These are phyloP conservation scores for Spicauda simplicius DNA, from an alignment of 2,888 invertebrate genomes.

Conservation along the genomic window DNA sequence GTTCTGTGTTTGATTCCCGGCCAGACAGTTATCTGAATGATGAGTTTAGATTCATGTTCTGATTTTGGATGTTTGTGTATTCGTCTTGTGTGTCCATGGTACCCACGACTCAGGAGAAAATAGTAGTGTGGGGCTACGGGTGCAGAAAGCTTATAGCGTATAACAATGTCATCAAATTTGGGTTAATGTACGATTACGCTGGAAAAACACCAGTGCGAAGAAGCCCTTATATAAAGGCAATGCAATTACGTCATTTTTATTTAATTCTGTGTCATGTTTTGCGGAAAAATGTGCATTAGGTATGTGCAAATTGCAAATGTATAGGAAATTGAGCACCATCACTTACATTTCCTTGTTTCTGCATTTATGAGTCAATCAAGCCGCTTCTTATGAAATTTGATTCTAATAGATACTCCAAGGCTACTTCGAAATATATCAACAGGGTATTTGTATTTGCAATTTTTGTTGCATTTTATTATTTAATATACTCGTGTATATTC, in stretches of 20 bases:
- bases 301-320: background rate
- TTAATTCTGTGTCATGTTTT: constrained; percentile 1
- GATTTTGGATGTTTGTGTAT: no score
- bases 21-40: no score
- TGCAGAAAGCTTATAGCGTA: no score
- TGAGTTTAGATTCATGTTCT: no score
- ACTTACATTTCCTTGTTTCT: constrained; percentile 1
- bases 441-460: background rate
- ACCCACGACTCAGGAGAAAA: no score
- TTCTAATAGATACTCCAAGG: background rate
- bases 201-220: no score
- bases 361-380: background rate
- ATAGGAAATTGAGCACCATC: background rate
- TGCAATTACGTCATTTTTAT: background rate
- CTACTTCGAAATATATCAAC: background rate
- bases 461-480: background rate
- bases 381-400: background rate
- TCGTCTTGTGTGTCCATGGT: no score
- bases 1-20: no score
- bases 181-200: no score
- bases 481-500: background rate
- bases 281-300: background rate
- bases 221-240: background rate
- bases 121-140: no score
- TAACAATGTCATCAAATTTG: no score